A percentile compares a stretch with the other conserved stretches of the same genome.
Conservation (phyloP, 2,797 vertebrate genomes). For the Silurus aristotelis region DNA sequence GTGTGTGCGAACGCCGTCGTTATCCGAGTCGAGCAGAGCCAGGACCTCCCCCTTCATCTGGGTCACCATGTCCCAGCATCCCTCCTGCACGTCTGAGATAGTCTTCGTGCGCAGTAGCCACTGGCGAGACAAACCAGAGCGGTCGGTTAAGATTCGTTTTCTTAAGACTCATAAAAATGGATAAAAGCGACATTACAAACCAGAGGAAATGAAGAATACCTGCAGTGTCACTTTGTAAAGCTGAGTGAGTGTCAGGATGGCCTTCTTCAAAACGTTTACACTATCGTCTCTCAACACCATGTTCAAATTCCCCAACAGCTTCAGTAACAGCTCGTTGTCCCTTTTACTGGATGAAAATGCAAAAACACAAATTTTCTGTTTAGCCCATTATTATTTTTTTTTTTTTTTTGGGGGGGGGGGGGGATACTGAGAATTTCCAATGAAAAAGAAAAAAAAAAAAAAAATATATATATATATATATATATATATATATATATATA, state of each 20-base stretch:
- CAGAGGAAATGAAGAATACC: conserved; percentile 65
- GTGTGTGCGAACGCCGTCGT: conserved; percentile 92
- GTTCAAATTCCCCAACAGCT: conserved; percentile 92
- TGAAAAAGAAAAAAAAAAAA: neutral
- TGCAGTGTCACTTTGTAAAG: conserved; percentile 91
- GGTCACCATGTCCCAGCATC: conserved; percentile 92
- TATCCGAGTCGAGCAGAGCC: conserved; percentile 87
- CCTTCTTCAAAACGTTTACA: conserved; percentile 94
- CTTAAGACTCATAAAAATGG: neutral
- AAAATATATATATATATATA: no score
- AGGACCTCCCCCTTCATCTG: conserved; percentile 91
- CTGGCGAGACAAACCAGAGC: conserved; percentile 63
- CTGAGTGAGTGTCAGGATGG: conserved; percentile 92
- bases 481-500: no score
- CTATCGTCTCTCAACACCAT: conserved; percentile 91
- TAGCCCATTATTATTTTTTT: neutral
- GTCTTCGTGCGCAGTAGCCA: conserved; percentile 87
- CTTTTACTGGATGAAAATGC: conserved; percentile 76
- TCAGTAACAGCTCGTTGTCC: conserved; percentile 89
- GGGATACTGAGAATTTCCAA: no score
- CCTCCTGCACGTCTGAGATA: conserved; percentile 87
- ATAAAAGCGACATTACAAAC: neutral
- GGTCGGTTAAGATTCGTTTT: neutral
- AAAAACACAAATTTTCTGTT: neutral
- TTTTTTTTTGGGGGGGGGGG: no score